Base-by-base conservation (phyloP, 2,113 vertebrate genomes). In the Dipodomys merriami region DNA sequence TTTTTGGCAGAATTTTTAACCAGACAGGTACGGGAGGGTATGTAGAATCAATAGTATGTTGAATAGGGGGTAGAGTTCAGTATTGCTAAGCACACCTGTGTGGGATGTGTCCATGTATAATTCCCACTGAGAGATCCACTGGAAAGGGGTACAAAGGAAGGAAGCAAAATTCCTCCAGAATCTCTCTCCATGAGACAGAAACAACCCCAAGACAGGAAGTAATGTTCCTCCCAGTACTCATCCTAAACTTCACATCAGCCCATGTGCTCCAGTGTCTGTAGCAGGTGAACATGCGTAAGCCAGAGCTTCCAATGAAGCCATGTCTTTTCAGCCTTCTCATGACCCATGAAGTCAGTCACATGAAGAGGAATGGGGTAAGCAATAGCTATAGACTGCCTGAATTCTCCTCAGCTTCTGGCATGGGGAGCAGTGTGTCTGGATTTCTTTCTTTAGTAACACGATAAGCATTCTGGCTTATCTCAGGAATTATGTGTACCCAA, bases 1-100 rank as follows among this genome's bases (percentile, higher is more conserved):
- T 7, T 78, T 93, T 67, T 80, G 64, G 46, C 25, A 83, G 30
- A 60, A 76, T 77, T 88, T 93, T 84, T 88, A 79, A 71, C 39
- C 33, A 86, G 44, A 87, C 44, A 72, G 6, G 13, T 27, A 81
- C 11, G 12, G 57, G 29, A 80, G 46, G 33, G 0, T 35, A 1
- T 20, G 30, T 22, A 62, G 22, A 25, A 35, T 84, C 84, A 86
- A 68, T 6, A 69, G 71, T 20, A 60, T 33, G 12, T 39, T n/a
- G 44, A 27, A 16, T 27, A 85, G 27, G 15, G 10, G 67, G 27
- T 30, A 35, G 84, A 87, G n/a, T 20, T 83, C 7, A 29, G 23
- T 60, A 46, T 71, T 44, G 39, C 74, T 86, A 57, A 57, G 15
- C 49, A 53, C 49, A 53, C 49, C 49, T 13, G 11, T 11, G 49